Evolutionary conservation across 2,888 invertebrate genomes (phyloP).

Genomic region (Amaurobius ferox): DNA sequence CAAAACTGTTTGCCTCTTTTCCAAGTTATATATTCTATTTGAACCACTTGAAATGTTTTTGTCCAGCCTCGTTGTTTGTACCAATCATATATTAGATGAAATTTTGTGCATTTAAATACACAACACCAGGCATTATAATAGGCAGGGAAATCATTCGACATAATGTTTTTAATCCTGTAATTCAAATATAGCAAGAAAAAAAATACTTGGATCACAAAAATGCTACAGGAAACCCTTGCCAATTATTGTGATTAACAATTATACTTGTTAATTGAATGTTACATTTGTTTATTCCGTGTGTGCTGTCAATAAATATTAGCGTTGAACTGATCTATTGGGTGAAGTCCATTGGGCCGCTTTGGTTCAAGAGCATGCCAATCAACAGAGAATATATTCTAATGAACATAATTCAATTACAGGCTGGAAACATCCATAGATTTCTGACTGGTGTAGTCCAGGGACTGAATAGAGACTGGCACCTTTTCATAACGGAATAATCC

Average conservation of each 20-base stretch:
- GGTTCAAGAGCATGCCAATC: no score
- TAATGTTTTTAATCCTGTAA: conserved; percentile 21
- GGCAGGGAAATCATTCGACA: conserved; percentile 64
- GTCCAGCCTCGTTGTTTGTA: neutral
- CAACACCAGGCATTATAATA: conserved; percentile 68
- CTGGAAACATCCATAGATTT: no score
- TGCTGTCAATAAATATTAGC: conserved; percentile 41
- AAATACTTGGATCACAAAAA: conserved; percentile 21
- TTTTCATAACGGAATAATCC: no score
- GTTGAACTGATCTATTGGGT: no score
- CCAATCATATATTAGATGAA: conserved; percentile 6
- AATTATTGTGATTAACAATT: neutral
- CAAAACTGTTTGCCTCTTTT: neutral
- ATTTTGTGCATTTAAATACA: conserved; percentile 22
- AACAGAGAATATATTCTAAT: no score
- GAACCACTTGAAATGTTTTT: neutral
- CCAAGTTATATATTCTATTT: neutral
- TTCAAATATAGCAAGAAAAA: neutral
- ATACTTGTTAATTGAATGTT: conserved; percentile 39
- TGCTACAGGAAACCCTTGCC: conserved; percentile 28
- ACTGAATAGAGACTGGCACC: no score
- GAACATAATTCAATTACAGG: no score
- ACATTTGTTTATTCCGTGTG: conserved; percentile 27
- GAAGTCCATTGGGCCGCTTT: no score
- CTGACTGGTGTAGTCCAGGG: no score